Percentiles rank a stretch among this genome's conserved stretches.
Evolutionary conservation across 2,888 invertebrate species (phyloP).

Genomic region (Parnassius glacialis): DNA sequence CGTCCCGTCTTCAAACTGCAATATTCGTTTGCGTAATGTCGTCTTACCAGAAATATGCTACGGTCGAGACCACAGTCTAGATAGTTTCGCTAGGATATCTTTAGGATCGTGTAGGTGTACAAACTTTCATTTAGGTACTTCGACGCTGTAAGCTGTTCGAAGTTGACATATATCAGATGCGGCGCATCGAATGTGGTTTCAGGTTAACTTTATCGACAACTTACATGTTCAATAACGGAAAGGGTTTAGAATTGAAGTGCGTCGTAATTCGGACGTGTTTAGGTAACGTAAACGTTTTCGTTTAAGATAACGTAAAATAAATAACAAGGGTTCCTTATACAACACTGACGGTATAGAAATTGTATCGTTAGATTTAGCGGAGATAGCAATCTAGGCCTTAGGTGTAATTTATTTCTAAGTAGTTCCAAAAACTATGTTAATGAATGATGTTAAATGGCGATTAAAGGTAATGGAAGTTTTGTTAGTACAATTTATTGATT

Average conservation of each 20-base stretch:
- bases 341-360: not conserved
- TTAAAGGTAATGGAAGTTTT: too few relatives aligned
- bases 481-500: too few relatives aligned
- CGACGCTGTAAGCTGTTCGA: constrained; percentile 5
- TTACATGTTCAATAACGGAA: not conserved
- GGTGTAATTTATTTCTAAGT: not conserved
- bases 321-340: constrained; percentile 1
- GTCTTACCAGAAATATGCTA: constrained; percentile 2
- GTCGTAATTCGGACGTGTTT: constrained; percentile 1
- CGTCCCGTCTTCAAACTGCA: not conserved
- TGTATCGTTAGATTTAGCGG: not conserved
- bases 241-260: not conserved
- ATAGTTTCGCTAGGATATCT: constrained; percentile 10
- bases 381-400: not conserved
- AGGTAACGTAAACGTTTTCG: not conserved
- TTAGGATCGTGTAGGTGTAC: constrained; percentile 15
- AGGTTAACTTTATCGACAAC: constrained; percentile 1
- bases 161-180: not conserved
- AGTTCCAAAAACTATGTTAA: not conserved
- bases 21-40: not conserved
- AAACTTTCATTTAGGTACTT: constrained; percentile 3
- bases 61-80: constrained; percentile 2
- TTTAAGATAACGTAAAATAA: constrained; percentile 3
- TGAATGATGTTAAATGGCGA: not conserved
- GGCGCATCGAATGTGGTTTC: not conserved